These are phyloP conservation scores for Pristionchus maxplancki DNA, from an alignment of 2,888 invertebrate genomes.

Conservation along the genomic window DNA sequence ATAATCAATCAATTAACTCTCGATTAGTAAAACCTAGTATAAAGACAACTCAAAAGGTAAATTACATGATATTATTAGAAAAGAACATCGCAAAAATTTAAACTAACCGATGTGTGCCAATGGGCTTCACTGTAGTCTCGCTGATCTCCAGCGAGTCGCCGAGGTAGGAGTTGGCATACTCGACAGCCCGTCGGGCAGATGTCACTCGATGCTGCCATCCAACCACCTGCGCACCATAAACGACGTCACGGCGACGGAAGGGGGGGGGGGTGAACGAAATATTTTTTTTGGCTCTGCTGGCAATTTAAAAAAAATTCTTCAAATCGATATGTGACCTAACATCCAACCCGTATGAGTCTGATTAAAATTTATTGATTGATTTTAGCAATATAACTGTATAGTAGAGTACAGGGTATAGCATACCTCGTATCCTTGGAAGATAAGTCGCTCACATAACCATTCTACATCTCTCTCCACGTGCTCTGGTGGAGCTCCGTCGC, in stretches of 20 bases:
- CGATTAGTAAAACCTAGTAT: background rate
- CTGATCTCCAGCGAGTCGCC: background rate
- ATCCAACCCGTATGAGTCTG: too few species aligned
- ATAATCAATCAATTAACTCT: background rate
- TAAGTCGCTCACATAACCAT: conserved; percentile 62
- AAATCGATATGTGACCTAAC: too few species aligned
- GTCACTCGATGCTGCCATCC: conserved; percentile 55
- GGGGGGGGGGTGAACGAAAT: too few species aligned
- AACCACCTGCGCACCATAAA: conserved; percentile 59
- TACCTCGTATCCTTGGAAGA: conserved; percentile 62
- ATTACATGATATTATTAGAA: too few species aligned
- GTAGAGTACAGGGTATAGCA: too few species aligned
- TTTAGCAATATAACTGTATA: too few species aligned
- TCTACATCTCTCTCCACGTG: conserved; percentile 57
- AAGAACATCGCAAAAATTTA: too few species aligned
- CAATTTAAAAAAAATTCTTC: too few species aligned
- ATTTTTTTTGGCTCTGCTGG: too few species aligned
- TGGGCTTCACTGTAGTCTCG: conserved; percentile 9
- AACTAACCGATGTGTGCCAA: conserved; percentile 25
- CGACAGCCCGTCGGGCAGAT: background rate
- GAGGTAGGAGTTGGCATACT: background rate
- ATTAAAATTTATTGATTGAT: too few species aligned
- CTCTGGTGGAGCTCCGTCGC: conserved; percentile 45
- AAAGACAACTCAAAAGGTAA: too few species aligned
- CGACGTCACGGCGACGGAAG: too few species aligned